Base-by-base conservation (phyloP, 2,888 invertebrate species). In the Brenthis daphne region DNA sequence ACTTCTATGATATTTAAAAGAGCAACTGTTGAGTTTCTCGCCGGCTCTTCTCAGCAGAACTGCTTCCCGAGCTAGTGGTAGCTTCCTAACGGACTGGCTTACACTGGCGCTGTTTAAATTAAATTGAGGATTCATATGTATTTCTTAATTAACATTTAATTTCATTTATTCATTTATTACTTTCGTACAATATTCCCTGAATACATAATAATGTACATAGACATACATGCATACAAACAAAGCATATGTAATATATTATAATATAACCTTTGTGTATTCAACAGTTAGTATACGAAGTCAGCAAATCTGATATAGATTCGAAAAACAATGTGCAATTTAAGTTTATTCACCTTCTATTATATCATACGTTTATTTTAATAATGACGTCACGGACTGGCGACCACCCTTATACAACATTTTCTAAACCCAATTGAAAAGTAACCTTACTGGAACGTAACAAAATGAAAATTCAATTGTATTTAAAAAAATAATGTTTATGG, bases 301-400 rank as follows among this genome's bases (percentile, higher is more conserved):
- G 63, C 53, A 43, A 37, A 2, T n/a, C 29, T 16, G 50, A 14
- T 53, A 58, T 12, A 43, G 11, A 54, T 58, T 20, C 24, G 24
- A 13, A 55, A n/a, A 64, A 48, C 14, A 55, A 61, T 14, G 48
- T 24, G 47, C 48, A 61, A 65, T 55, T 48, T 50, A 58, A 16
- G 64, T 48, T 50, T 57, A 58, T 66, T 66, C 66, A 56, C 58
- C 53, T 53, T 24, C 51, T 47, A 43, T 37, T 58, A 33, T 58
- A 51, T 50, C 58, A 63, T 69, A 65, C 50, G 67, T 57, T 57
- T 65, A 70, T 69, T 72, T 65, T 60, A 72, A 55, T 64, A 82
- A 78, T 78, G 82, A 85, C 83, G 85, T 77, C 73, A 79, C 79
- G 86, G 81, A 79, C 79, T 79, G 86, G 65, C 84, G 78, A 71